Evolutionary conservation across 2,113 vertebrate genomes (phyloP), one percentile per base, ranked within the genome.

Genomic region (Ptychochromis oligacanthus): DNA sequence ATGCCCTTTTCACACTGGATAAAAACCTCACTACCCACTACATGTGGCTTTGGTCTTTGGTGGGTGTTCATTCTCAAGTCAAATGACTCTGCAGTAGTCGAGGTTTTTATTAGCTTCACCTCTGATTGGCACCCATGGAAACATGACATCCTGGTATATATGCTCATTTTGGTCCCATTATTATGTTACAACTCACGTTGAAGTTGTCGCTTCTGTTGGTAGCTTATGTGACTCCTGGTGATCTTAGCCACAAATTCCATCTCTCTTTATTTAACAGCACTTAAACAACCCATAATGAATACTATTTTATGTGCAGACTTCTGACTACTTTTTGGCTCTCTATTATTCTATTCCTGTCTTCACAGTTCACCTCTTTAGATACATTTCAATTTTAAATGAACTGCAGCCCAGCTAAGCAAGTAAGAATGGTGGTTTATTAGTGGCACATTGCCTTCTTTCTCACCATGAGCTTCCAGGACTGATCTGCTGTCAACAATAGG

Each of bases 401-500:
- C 67, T n/a, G 26, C 18, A 54, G 18, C 18, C 46, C 18, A 72
- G 5, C 67, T 34, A 54, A 72, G 64, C 40, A 67, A 46, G 67
- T 72, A 72, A 54, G 67, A 31, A 70, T 52, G 43, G 43, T 1
- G 34, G 9, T 76, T 77, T 59, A 54, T 22, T 38, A n/a, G 49
- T 57, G 59, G 15, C 64, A 38, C 20, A 1, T 28, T 34, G 12
- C 31, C 17, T 26, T 38, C 60, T 64, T 72, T 59, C 31, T 59
- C 24, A 74, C 65, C 52, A 26, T 74, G 15, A 82, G 78, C 67
- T 72, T 72, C 24, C 17, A 72, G n/a, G 59, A 76, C 34, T 79
- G 52, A 78, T 89, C 26, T 15, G 18, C 54, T 80, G 54, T 82
- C 70, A 89, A 31, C 49, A 67, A 28, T 40, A 65, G 36, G 31